These are phyloP conservation scores for Peromyscus leucopus DNA, from an alignment of 2,113 vertebrate genomes.

Conservation along the genomic window DNA sequence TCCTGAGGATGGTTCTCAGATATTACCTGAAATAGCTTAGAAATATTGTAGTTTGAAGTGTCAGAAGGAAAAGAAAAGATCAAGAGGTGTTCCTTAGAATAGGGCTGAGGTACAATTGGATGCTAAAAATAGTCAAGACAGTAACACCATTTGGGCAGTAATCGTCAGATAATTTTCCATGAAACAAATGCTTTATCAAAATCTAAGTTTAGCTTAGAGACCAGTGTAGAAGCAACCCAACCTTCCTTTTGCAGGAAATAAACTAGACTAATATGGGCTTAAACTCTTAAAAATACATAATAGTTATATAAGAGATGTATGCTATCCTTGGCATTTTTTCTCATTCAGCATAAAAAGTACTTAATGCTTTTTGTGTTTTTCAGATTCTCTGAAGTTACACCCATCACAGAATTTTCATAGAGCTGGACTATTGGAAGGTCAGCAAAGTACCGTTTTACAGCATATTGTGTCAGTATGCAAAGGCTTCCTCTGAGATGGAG, in stretches of 20 bases:
- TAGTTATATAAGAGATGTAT: constrained; percentile 77
- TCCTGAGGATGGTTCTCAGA: constrained; percentile 58
- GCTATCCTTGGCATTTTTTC: constrained; percentile 72
- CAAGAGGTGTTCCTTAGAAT: constrained; percentile 65
- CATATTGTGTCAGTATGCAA: constrained; percentile 81
- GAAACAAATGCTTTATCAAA: constrained; percentile 74
- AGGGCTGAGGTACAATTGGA: constrained; percentile 60
- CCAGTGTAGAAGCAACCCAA: constrained; percentile 32
- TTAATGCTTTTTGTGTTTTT: constrained; percentile 84
- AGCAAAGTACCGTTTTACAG: constrained; percentile 81
- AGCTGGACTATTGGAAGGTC: constrained; percentile 84
- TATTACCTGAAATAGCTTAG: constrained; percentile 64
- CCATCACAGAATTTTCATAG: constrained; percentile 84
- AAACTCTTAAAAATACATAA: constrained; percentile 65
- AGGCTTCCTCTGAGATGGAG: constrained; percentile 76
- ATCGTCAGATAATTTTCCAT: constrained; percentile 77
- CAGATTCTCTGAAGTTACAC: constrained; percentile 82
- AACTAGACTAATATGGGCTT: constrained; percentile 41
- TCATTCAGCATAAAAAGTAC: constrained; percentile 81
- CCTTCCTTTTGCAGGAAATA: not conserved
- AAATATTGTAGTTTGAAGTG: constrained; percentile 60
- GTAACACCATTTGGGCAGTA: constrained; percentile 69
- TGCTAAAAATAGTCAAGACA: constrained; percentile 76
- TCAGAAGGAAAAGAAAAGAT: constrained; percentile 57
- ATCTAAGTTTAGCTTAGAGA: constrained; percentile 65